A percentile compares a stretch with the other conserved stretches of the same genome.
Conservation (phyloP, 2,113 vertebrate genomes). For the Tretioscincus oriximinensis region DNA sequence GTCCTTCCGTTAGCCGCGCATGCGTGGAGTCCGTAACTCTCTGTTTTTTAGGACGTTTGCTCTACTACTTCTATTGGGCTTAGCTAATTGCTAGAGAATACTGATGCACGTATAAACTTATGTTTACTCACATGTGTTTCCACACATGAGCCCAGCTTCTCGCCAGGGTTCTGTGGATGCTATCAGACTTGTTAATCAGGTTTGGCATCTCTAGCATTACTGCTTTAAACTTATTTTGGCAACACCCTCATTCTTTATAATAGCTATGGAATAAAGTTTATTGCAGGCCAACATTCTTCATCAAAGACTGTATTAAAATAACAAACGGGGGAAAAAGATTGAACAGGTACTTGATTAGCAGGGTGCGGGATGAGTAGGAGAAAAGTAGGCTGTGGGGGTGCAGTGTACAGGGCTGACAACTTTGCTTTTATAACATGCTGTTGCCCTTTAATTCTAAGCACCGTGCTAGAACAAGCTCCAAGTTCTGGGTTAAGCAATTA, state of each 20-base stretch:
- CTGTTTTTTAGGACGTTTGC: too few relatives aligned
- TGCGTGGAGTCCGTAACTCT: too few relatives aligned
- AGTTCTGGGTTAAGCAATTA: neutral
- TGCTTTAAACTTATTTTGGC: constrained; percentile 47
- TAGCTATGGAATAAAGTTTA: constrained; percentile 34
- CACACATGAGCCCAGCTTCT: too few relatives aligned
- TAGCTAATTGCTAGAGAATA: too few relatives aligned
- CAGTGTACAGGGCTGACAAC: neutral
- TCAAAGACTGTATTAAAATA: constrained; percentile 37
- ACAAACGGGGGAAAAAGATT: constrained; percentile 19
- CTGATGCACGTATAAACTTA: too few relatives aligned
- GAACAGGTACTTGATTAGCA: neutral
- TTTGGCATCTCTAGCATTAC: neutral
- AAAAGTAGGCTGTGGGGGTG: neutral
- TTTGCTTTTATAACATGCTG: constrained; percentile 8
- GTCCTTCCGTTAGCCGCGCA: too few relatives aligned
- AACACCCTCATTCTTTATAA: constrained; percentile 22
- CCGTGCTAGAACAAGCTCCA: constrained; percentile 5
- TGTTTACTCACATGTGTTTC: too few relatives aligned
- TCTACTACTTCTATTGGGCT: too few relatives aligned
- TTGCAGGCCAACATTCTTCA: constrained; percentile 19
- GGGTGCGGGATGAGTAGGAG: neutral
- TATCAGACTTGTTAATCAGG: too few relatives aligned
- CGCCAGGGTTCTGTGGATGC: too few relatives aligned
- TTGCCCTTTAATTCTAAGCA: neutral